A percentile compares a stretch with the other conserved stretches of the same genome.
These are phyloP conservation scores for Chrysolina haemoptera DNA, from an alignment of 2,888 invertebrate genomes.

Conservation along the genomic window DNA sequence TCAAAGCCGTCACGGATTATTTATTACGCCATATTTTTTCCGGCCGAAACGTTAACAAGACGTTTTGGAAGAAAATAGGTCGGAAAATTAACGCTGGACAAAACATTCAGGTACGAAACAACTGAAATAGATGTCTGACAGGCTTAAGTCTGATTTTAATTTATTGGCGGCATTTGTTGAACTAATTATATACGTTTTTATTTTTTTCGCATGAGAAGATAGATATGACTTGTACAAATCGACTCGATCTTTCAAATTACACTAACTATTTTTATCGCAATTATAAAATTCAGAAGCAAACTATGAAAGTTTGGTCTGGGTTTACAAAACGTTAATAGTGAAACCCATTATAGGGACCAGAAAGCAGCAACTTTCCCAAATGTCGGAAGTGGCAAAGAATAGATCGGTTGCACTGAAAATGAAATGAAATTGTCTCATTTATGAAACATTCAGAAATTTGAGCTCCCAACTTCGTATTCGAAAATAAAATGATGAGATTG, in stretches of 20 bases:
- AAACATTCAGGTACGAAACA: slow-evolving; percentile 22
- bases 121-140: slow-evolving; percentile 24
- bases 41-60: slow-evolving; percentile 15
- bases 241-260: neutral
- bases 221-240: slow-evolving; percentile 2
- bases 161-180: slow-evolving; percentile 22
- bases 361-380: too few species aligned
- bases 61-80: slow-evolving; percentile 23
- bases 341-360: too few species aligned
- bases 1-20: slow-evolving; percentile 23
- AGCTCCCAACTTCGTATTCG: too few species aligned
- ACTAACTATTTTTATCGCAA: neutral
- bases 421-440: too few species aligned
- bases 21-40: slow-evolving; percentile 11
- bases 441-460: too few species aligned
- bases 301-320: neutral
- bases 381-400: too few species aligned
- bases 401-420: too few species aligned
- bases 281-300: neutral
- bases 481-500: too few species aligned
- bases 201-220: slow-evolving; percentile 13
- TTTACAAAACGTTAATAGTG: neutral
- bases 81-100: slow-evolving; percentile 19
- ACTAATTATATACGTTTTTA: slow-evolving; percentile 16
- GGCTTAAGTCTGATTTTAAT: slow-evolving; percentile 18